These are phyloP conservation scores for Phoeniculus purpureus DNA, from an alignment of 2,797 vertebrate species.

Conservation along the genomic window DNA sequence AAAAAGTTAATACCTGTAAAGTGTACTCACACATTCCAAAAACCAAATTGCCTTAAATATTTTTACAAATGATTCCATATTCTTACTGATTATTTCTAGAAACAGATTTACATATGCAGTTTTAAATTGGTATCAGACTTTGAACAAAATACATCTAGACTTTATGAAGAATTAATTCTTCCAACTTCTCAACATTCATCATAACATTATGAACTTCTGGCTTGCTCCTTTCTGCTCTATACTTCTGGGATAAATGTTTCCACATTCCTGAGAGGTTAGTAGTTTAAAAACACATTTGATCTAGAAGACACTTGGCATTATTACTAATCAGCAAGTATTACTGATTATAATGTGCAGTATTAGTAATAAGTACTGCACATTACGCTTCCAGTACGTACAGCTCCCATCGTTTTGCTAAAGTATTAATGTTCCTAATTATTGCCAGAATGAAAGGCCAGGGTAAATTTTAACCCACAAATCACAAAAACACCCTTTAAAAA, in stretches of 20 bases:
- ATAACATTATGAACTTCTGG: neutral
- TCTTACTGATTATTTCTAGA: neutral
- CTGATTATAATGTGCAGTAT: too few species aligned
- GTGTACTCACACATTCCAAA: neutral
- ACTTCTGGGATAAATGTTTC: neutral
- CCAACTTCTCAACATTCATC: neutral
- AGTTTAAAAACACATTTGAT: neutral
- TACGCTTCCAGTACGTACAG: neutral
- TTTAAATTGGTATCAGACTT: neutral
- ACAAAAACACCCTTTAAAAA: neutral
- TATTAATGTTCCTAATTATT: neutral
- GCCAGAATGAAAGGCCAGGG: neutral
- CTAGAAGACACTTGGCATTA: neutral
- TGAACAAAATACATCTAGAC: neutral
- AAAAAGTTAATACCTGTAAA: conserved; percentile 3
- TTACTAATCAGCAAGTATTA: neutral
- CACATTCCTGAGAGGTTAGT: neutral
- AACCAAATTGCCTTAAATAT: neutral
- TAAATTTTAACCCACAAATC: neutral
- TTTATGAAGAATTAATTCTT: neutral
- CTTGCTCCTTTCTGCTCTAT: neutral
- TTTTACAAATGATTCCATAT: neutral
- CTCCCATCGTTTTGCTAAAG: neutral
- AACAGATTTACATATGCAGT: neutral
- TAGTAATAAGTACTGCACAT: neutral